A percentile compares a stretch with the other conserved stretches of the same genome.
These are phyloP conservation scores for Epinotia demarniana DNA, from an alignment of 2,888 invertebrate genomes.

Conservation along the genomic window DNA sequence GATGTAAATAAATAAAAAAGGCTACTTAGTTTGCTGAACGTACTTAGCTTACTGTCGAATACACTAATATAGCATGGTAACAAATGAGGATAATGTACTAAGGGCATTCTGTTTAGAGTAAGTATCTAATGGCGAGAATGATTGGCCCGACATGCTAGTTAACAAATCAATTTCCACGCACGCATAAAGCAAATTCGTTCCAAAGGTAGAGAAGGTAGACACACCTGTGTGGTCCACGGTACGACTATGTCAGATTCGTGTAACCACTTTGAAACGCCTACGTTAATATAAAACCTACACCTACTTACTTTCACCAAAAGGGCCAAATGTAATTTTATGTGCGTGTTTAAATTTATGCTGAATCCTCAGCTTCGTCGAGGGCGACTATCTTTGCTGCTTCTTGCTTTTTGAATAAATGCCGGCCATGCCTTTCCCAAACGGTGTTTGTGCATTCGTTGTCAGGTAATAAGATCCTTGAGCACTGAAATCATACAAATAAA, in stretches of 20 bases:
- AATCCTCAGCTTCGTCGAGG: conserved; percentile 4
- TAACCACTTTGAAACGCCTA: not conserved
- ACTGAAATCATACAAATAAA: conserved; percentile 62
- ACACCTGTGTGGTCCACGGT: not conserved
- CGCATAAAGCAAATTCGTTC: not conserved
- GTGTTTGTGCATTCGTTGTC: conserved; percentile 73
- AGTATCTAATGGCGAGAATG: not conserved
- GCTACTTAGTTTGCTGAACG: not conserved
- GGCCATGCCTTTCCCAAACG: conserved; percentile 78
- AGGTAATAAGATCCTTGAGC: conserved; percentile 77
- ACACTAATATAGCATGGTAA: not conserved
- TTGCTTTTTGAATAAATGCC: conserved; percentile 71
- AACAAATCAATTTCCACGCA: not conserved
- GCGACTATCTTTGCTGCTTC: conserved; percentile 55
- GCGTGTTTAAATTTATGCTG: conserved; percentile 29
- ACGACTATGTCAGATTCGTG: not conserved
- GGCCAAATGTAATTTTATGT: conserved; percentile 19
- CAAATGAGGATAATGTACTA: not conserved
- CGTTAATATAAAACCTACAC: conserved; percentile 9
- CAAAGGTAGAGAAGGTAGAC: not conserved
- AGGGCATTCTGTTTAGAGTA: not conserved
- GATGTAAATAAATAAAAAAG: not conserved
- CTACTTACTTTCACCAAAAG: conserved; percentile 3
- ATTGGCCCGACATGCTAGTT: not conserved
- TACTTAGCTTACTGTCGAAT: not conserved